Conservation (phyloP, 2,797 vertebrate species). For the Halcyon leucocephala region DNA sequence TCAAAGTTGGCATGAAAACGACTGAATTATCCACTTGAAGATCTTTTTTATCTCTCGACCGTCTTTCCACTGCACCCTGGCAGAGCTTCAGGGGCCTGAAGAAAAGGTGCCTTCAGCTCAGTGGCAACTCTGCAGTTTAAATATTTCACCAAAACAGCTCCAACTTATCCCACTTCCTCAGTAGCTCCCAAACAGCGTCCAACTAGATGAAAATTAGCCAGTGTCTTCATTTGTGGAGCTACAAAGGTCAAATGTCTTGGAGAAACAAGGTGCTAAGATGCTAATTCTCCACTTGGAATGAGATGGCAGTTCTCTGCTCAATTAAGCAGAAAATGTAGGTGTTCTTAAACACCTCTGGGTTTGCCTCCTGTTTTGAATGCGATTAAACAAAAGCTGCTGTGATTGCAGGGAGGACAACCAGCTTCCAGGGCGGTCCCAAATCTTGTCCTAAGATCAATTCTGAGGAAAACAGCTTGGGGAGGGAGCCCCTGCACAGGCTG, state of each 20-base stretch:
- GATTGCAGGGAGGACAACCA: neutral
- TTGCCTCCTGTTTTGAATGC: neutral
- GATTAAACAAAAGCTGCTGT: neutral
- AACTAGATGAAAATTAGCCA: slow-evolving; percentile 57
- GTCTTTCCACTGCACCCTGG: rapidly evolving
- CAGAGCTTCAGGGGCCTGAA: neutral
- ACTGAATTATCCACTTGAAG: neutral
- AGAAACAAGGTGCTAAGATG: slow-evolving; percentile 45
- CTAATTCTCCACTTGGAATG: slow-evolving; percentile 6
- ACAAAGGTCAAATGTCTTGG: slow-evolving; percentile 36
- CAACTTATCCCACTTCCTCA: neutral
- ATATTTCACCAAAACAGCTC: slow-evolving; percentile 10
- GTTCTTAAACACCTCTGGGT: neutral
- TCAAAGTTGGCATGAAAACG: neutral
- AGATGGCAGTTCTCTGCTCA: neutral
- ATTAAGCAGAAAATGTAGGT: slow-evolving; percentile 46
- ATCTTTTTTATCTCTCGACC: neutral
- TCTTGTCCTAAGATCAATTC: neutral
- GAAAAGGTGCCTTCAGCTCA: neutral
- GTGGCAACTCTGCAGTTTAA: neutral
- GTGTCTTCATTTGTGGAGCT: neutral
- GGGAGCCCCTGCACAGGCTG: neutral
- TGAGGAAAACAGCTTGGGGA: neutral
- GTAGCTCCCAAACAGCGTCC: neutral
- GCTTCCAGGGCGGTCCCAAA: neutral